Conservation (phyloP, 2,888 invertebrate species). For the Chloromyia formosa region DNA sequence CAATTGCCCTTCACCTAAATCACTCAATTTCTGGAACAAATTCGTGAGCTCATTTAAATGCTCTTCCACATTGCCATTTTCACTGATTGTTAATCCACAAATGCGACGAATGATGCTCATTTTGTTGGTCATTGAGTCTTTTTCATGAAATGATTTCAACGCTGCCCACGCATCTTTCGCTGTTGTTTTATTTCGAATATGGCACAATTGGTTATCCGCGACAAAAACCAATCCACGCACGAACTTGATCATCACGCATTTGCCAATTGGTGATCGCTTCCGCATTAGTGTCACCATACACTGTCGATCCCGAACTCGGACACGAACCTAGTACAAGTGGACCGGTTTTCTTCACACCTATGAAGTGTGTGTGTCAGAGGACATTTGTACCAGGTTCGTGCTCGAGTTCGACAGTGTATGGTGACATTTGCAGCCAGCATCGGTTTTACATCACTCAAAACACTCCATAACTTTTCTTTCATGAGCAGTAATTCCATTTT, state of each 20-base stretch:
- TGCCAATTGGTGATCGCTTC: conserved; percentile 11
- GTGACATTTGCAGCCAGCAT: background rate
- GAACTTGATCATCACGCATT: conserved; percentile 1
- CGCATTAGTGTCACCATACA: too few species aligned
- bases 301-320: too few species aligned
- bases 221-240: background rate
- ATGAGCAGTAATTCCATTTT: too few species aligned
- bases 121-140: background rate
- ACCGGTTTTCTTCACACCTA: too few species aligned
- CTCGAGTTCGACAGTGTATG: too few species aligned
- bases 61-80: too few species aligned
- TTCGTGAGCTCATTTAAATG: background rate
- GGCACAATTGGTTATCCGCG: background rate
- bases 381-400: too few species aligned
- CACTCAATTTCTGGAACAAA: background rate
- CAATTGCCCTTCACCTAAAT: conserved; percentile 3
- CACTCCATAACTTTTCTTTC: too few species aligned
- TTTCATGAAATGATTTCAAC: background rate
- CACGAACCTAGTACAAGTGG: too few species aligned
- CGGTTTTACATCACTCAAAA: background rate
- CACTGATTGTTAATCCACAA: background rate
- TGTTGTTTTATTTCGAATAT: conserved; percentile 7
- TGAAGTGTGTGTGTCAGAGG: too few species aligned
- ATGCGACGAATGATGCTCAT: conserved; percentile 11
- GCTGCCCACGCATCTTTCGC: conserved; percentile 1